These are phyloP conservation scores for Conopomorpha cramerella DNA, from an alignment of 1,140 invertebrate species.

Conservation along the genomic window DNA sequence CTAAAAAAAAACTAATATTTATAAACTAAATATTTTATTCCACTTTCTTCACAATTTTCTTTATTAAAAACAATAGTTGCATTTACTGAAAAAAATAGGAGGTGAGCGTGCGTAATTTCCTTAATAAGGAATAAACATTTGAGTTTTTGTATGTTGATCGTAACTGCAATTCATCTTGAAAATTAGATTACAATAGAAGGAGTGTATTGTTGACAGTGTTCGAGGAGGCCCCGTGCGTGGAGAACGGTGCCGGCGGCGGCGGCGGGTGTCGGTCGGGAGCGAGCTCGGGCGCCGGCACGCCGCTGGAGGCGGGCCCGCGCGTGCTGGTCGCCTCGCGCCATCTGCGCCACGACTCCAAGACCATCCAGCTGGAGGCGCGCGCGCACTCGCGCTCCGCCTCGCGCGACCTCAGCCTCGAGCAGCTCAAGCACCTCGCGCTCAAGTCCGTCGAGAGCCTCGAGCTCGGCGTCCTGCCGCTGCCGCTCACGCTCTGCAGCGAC, in stretches of 20 bases:
- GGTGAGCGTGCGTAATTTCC: no score
- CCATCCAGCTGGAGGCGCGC: constrained; percentile 62
- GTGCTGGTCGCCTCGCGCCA: constrained; percentile 61
- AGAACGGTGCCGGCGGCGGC: constrained; percentile 52
- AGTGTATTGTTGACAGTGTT: no score
- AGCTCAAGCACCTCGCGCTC: constrained; percentile 42
- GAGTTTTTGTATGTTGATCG: no score
- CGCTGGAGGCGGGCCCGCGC: constrained; percentile 28
- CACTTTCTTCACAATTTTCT: no score
- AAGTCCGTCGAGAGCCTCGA: constrained; percentile 55
- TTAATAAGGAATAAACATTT: no score
- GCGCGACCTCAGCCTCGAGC: constrained; percentile 43
- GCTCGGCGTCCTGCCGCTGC: constrained; percentile 36
- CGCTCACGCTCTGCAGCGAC: constrained; percentile 31
- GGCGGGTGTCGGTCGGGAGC: constrained; percentile 35
- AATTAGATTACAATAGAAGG: no score
- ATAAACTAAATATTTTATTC: no score
- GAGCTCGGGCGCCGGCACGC: constrained; percentile 42
- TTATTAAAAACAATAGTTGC: no score
- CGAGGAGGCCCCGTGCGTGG: constrained; percentile 64
- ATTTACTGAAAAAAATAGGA: no score
- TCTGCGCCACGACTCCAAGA: constrained; percentile 64
- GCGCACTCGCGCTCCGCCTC: constrained; percentile 41
- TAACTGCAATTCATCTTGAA: no score
- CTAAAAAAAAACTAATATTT: no score